These are phyloP conservation scores for Rhagonycha lutea DNA, from an alignment of 2,888 invertebrate genomes.

Conservation along the genomic window DNA sequence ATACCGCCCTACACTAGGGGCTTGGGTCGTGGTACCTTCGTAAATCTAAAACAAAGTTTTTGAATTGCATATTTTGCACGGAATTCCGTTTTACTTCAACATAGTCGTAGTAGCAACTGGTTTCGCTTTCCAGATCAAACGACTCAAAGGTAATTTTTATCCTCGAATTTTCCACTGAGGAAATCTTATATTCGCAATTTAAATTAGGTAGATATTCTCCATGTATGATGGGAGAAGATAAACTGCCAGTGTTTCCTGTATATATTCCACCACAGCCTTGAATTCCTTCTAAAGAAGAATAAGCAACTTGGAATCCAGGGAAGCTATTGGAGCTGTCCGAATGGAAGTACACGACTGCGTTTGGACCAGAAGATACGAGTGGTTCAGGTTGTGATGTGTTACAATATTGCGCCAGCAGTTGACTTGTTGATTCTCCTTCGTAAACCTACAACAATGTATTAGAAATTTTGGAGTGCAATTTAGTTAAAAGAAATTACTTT, in stretches of 20 bases:
- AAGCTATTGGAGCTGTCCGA: conserved; percentile 72
- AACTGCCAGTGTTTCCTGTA: conserved; percentile 66
- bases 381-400: conserved; percentile 76
- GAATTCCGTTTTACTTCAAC: conserved; percentile 59
- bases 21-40: conserved; percentile 65
- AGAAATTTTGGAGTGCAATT: neutral
- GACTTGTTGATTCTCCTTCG: conserved; percentile 59
- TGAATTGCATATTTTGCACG: neutral
- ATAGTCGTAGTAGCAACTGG: conserved; percentile 66
- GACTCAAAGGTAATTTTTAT: conserved; percentile 67
- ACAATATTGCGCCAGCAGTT: conserved; percentile 69
- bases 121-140: conserved; percentile 68
- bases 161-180: conserved; percentile 64
- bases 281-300: conserved; percentile 69
- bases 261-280: conserved; percentile 84
- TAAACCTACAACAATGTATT: conserved; percentile 54
- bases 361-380: conserved; percentile 67
- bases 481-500: conserved; percentile 56
- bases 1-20: conserved; percentile 71
- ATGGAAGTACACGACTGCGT: conserved; percentile 75
- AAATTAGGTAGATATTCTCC: conserved; percentile 63
- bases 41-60: conserved; percentile 60
- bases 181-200: conserved; percentile 82
- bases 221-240: conserved; percentile 66
- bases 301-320: conserved; percentile 85